Evolutionary conservation across 2,113 vertebrate species (phyloP), one percentile per base, ranked within the genome.

Genomic region (Melanotaenia duboulayi): DNA sequence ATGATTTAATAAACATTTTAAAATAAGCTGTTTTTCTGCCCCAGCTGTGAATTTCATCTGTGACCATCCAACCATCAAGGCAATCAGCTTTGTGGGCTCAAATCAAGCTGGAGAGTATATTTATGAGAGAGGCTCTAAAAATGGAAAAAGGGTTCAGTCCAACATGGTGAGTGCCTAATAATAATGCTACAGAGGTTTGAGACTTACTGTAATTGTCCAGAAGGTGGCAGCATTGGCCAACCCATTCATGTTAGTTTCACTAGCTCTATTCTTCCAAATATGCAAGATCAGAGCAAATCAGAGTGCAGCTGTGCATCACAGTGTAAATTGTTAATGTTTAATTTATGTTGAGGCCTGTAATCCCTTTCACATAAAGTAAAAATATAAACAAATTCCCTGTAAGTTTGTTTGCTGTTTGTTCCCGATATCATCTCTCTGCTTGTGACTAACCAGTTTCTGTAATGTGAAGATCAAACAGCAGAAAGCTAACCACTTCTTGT

Each of bases 81-180:
- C 97, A 6, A 97, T 99, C 94, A 99, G 98, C 91, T 99, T 99
- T 90, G 98, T 99, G 86, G 98, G 98, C 81, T 99, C 98, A 74
- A 99, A 99, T 91, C 96, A 96, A 91, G 98, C 96, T 46, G 97
- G 98, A 61, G 97, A 99, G 80, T 96, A 99, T 85, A 98, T 99
- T 92, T 99, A 98, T 56, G 95, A 97, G 90, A 96, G 95, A 79
- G 97, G 97, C 64, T 98, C 96, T 49, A 95, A 93, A 92, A 94
- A 98, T 32, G 97, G 97, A 87, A 99, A 99, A 92, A 94, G 97
- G 82, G 96, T 99, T 60, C 98, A 99, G 91, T 97, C 96, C 69
- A 99, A 99, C 87, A 98, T 99, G 97, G 98, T 99, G 91, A 85
- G 92, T 85, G 3, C 63, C 0, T 13, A 19, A 24, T 16, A 3